phyloP scores from a whole-genome alignment of 1,140 invertebrate genomes.

The Papilio machaon region DNA sequence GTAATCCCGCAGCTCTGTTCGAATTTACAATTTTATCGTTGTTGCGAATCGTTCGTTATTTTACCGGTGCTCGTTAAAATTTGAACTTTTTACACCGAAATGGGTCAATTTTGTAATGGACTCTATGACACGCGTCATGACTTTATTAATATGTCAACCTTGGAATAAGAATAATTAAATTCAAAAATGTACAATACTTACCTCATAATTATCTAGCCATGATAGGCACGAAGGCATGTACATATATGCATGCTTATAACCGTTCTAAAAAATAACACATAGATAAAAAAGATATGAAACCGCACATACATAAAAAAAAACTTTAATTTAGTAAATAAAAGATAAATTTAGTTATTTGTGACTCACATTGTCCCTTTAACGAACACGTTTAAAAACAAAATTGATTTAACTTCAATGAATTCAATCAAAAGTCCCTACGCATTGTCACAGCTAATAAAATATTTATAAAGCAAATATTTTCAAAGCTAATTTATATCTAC shows the following conservation, averaged over 20 bases:
- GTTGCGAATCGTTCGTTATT: background rate
- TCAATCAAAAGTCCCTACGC: background rate
- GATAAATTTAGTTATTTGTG: background rate
- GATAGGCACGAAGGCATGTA: no score
- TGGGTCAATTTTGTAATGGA: no score
- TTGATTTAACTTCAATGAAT: background rate
- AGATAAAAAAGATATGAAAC: no score
- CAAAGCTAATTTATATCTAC: background rate
- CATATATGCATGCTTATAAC: no score
- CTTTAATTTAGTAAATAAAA: no score
- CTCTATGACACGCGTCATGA: no score
- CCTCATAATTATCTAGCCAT: no score
- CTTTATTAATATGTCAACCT: no score
- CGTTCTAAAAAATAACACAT: no score
- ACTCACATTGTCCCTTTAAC: background rate
- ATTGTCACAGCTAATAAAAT: slow-evolving; percentile 18
- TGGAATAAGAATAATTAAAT: no score
- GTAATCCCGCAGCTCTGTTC: background rate
- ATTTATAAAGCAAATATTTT: slow-evolving; percentile 18
- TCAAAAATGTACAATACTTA: no score
- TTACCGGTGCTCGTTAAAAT: background rate
- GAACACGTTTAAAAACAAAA: background rate
- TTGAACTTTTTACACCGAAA: background rate
- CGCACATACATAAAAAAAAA: no score
- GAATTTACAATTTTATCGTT: slow-evolving; percentile 11